Evolutionary conservation across 2,797 vertebrate species (phyloP).

Genomic region (Forpus xanthops): DNA sequence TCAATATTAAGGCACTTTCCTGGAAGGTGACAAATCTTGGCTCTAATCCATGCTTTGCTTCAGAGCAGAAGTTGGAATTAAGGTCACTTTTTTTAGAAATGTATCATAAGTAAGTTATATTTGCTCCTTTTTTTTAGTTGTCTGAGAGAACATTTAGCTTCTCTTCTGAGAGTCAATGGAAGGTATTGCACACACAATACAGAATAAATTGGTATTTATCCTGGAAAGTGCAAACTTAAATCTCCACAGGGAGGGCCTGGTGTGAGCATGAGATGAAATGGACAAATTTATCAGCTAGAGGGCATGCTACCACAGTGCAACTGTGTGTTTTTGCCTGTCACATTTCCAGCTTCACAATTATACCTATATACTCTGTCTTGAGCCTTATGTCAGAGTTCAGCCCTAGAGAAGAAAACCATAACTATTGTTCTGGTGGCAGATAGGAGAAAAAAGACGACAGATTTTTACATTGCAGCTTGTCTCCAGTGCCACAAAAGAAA

Average conservation of each 20-base stretch:
- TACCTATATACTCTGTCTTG: not conserved
- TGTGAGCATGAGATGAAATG: not conserved
- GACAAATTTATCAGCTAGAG: not conserved
- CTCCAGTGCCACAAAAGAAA: not conserved
- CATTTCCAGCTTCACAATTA: not conserved
- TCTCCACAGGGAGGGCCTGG: not conserved
- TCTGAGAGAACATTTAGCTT: not conserved
- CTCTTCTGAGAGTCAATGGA: not conserved
- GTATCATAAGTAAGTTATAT: not conserved
- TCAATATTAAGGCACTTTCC: conserved; percentile 23
- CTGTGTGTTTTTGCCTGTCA: not conserved
- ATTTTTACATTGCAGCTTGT: rapidly evolving
- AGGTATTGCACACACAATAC: not conserved
- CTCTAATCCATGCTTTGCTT: not conserved
- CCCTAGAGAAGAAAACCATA: not conserved
- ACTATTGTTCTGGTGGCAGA: not conserved
- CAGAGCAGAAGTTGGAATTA: not conserved
- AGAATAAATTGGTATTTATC: not conserved
- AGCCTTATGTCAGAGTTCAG: not conserved
- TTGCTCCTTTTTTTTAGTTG: not conserved
- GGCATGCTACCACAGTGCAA: not conserved
- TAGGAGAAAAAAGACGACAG: not conserved
- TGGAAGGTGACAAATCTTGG: conserved; percentile 37
- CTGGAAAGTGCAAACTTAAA: not conserved
- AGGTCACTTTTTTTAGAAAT: not conserved